Percentiles rank a stretch among this genome's conserved stretches.
phyloP scores from a whole-genome alignment of 2,797 vertebrate species.

The Xerus rutilus region DNA sequence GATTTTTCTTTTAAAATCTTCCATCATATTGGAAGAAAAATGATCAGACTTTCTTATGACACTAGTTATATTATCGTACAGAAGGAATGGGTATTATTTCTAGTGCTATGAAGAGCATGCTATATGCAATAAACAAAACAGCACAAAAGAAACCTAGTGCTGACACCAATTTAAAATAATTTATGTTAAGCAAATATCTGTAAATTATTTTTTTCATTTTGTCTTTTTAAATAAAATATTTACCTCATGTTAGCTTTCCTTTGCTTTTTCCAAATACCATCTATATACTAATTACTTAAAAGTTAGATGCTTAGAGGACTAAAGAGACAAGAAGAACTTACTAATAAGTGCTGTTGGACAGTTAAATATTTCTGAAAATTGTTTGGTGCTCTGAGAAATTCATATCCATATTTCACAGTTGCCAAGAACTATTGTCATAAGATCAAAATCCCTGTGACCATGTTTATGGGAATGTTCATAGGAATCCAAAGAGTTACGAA shows the following conservation, averaged over 20 bases:
- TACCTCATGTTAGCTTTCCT: not conserved
- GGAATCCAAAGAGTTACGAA: not conserved
- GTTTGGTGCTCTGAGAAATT: not conserved
- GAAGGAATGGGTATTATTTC: not conserved
- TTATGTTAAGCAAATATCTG: not conserved
- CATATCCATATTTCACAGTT: not conserved
- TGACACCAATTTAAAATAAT: not conserved
- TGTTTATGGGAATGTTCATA: not conserved
- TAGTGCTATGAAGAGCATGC: not conserved
- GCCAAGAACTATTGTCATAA: not conserved
- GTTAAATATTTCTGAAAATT: constrained; percentile 1
- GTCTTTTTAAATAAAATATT: not conserved
- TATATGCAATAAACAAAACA: not conserved
- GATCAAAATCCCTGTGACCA: constrained; percentile 1
- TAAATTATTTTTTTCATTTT: not conserved
- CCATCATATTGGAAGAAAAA: not conserved
- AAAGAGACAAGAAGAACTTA: constrained; percentile 21
- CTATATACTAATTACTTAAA: constrained; percentile 36
- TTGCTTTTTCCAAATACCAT: not conserved
- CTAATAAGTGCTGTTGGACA: not conserved
- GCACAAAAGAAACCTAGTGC: not conserved
- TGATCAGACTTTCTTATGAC: not conserved
- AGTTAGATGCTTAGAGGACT: not conserved
- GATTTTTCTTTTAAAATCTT: constrained; percentile 36
- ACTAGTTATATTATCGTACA: not conserved